Evolutionary conservation across 2,797 vertebrate species (phyloP), one percentile per base, ranked within the genome.

Genomic region (Syngnathus acus): DNA sequence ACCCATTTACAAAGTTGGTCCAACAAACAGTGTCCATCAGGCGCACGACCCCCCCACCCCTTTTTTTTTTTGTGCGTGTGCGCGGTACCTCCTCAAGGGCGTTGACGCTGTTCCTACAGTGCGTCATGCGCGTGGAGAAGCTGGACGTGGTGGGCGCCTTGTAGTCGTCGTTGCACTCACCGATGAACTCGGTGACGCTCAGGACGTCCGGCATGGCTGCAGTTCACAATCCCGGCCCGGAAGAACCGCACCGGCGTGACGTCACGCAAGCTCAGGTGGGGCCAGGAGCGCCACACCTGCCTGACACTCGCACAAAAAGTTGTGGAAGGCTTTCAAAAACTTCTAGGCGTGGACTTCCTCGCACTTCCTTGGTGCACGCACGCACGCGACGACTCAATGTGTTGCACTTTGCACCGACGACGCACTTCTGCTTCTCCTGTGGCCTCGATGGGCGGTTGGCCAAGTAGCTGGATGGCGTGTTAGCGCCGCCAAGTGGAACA

Each of bases 151-250:
- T 96, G 19, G 95, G 96, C 40, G 95, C 92, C 89, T 94, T 95
- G 86, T 95, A 97, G 91, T 98, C 96, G 85, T 97, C 96, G 82
- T 91, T 93, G 63, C 94, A 97, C 86, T 97, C 95, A 32, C 89
- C 73, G 71, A 98, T 91, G 75, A 98, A 98, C 84, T 96, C 95
- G 61, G 87, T 88, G 59, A 97, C 94, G 66, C 90, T 90, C 87
- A 98, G 93, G 72, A 91, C 84, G 73, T 95, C 95, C 86, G 95
- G 94, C 95, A 97, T 96, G 79, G 47, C 38, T 19, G 48, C 17
- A 7, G 17, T 3, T 3, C 16, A 14, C 17, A n/a, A 14, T 10
- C 1, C 43, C 23, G 17, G 51, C 62, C 62, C 62, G 62, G 62
- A 64, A 64, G 39, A 40, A 4, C 62, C 45, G 62, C 23, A 38